Conservation (phyloP, 2,888 invertebrate genomes). For the Polyploca ridens region DNA sequence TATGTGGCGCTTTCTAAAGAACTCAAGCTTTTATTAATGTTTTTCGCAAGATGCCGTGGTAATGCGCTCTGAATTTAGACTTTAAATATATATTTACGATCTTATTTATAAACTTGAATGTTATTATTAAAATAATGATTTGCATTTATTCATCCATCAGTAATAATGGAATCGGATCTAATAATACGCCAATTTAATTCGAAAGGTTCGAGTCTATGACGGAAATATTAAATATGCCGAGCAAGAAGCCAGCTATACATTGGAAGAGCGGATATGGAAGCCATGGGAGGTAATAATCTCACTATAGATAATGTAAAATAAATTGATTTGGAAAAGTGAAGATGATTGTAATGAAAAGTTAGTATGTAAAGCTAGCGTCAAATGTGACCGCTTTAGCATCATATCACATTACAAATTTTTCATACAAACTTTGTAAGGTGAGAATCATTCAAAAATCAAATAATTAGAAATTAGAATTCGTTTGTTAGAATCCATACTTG, state of each 20-base stretch:
- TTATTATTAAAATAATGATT: not conserved
- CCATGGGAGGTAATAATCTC: not conserved
- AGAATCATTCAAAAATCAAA: no score
- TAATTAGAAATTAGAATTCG: no score
- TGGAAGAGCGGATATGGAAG: not conserved
- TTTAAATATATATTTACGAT: not conserved
- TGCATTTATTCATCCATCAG: not conserved
- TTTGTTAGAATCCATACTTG: no score
- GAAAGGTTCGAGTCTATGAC: not conserved
- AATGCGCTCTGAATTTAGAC: not conserved
- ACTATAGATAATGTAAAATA: constrained; percentile 1
- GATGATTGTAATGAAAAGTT: not conserved
- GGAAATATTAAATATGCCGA: not conserved
- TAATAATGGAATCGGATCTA: not conserved
- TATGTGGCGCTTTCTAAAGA: not conserved
- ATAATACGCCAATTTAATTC: not conserved
- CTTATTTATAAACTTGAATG: not conserved
- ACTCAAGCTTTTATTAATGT: not conserved
- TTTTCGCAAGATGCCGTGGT: not conserved
- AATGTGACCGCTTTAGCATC: no score
- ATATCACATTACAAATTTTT: no score
- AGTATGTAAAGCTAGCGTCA: no score
- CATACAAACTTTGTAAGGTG: no score
- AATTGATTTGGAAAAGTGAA: not conserved
- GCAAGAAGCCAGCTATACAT: not conserved